Evolutionary conservation across 2,888 invertebrate species (phyloP), one percentile per base, ranked within the genome.

Genomic region (Cephalotes varians): DNA sequence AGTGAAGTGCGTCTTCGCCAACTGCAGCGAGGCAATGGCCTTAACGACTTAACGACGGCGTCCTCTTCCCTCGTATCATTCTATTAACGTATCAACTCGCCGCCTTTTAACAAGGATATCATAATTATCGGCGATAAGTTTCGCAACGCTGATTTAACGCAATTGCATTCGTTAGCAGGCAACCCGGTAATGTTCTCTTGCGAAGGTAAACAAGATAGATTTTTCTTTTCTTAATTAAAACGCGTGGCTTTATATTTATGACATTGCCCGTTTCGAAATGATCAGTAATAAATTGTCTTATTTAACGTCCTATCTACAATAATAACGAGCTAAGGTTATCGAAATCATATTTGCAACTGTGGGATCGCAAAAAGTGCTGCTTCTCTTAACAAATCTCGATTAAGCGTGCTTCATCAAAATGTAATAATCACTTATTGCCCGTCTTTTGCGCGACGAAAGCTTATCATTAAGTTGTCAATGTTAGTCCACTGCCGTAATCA

Each of bases 81-180:
- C 81, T 86, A 85, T 86, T 90, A 86, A 28, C 25, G 28, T 65
- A 65, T 65, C 44, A 65, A 80, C 86, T 73, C 87, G 81, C 64
- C 74, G 74, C 40, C 82, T 81, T 73, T 65, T 76, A 81, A 83
- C 83, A 76, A 86, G 84, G 74, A 87, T 83, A 86, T 65, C 44
- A 88, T 89, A 88, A 91, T 90, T 89, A 91, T 87, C 81, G 81
- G 28, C 81, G 65, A 86, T 91, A 89, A 90, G 90, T 90, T 86
- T 83, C 81, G 54, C 65, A 28, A 51, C 74, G 71, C 31, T 85
- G 88, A 90, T 90, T 90, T 85, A 86, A 77, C 67, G 86, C 54
- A 51, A 76, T n/a, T 83, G 64, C 51, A 54, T 60, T 64, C 25
- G 15, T 62, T 34, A 56, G 7, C 49, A 47, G 44, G 28, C 51